These are phyloP conservation scores for Mesorhabditis spiculigera DNA, from an alignment of 2,888 invertebrate species.

Conservation along the genomic window DNA sequence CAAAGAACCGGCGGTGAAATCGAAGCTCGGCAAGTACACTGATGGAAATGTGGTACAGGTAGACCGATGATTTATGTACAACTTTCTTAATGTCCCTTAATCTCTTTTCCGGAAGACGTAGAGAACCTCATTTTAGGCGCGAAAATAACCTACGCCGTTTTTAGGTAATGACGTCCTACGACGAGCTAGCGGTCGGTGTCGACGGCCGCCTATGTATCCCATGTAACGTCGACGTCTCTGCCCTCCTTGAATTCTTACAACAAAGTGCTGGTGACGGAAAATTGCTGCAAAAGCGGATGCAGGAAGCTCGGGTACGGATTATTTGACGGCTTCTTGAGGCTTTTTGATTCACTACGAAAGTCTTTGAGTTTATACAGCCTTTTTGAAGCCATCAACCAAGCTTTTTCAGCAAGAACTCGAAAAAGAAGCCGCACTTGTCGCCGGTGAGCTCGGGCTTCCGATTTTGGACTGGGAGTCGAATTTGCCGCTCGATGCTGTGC, in stretches of 20 bases:
- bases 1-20: constrained; percentile 20
- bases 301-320: constrained; percentile 25
- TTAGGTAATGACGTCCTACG: constrained; percentile 45
- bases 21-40: constrained; percentile 19
- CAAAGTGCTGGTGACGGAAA: constrained; percentile 23
- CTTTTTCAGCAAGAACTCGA: constrained; percentile 28
- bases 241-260: constrained; percentile 42
- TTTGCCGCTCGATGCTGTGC: constrained; percentile 21
- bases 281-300: constrained; percentile 27
- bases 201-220: constrained; percentile 52
- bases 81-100: no score
- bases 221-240: constrained; percentile 50
- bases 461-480: constrained; percentile 27
- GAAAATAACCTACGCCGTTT: no score
- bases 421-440: constrained; percentile 16
- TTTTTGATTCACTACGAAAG: no score
- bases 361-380: no score
- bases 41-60: constrained; percentile 29
- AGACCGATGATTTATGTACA: no score
- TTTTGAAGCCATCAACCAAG: no score
- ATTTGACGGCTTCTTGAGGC: no score
- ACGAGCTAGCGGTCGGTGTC: constrained; percentile 41
- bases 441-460: constrained; percentile 27
- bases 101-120: no score
- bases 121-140: no score